A percentile compares a stretch with the other conserved stretches of the same genome.
These are phyloP conservation scores for Leucopsar rothschildi DNA, from an alignment of 2,113 vertebrate species.

Conservation along the genomic window DNA sequence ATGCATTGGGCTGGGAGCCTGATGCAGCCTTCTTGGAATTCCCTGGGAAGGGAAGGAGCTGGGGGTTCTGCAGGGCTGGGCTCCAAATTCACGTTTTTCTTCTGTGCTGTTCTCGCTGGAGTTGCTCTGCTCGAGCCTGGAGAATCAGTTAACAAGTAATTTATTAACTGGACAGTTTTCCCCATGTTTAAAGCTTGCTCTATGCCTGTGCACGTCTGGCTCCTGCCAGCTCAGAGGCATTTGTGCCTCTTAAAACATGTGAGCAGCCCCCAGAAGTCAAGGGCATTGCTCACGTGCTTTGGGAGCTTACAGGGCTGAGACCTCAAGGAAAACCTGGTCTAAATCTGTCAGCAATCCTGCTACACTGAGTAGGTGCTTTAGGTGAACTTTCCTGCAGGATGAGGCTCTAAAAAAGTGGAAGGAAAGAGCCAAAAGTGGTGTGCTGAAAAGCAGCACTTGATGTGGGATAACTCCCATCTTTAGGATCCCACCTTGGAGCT, in stretches of 20 bases:
- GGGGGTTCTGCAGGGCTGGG: not conserved
- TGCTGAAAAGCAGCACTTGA: not conserved
- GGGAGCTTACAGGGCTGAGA: not conserved
- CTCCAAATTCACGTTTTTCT: accelerated
- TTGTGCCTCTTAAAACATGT: not conserved
- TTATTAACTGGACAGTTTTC: conserved; percentile 4
- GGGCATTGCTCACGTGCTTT: not conserved
- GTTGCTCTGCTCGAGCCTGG: not conserved
- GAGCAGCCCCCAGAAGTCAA: conserved; percentile 7
- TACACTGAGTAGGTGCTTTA: not conserved
- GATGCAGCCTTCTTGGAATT: not conserved
- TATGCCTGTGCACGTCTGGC: conserved; percentile 17
- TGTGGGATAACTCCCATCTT: not conserved
- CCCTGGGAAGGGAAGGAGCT: not conserved
- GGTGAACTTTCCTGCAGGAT: not conserved
- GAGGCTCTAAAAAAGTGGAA: not conserved
- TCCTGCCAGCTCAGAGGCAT: not conserved
- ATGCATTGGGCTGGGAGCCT: not conserved
- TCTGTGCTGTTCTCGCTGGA: not conserved
- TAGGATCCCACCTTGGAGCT: not conserved
- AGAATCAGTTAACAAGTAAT: conserved; percentile 8
- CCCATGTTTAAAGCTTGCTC: not conserved
- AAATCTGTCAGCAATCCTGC: accelerated
- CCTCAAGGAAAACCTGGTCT: not conserved
- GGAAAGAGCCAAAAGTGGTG: not conserved